Base-by-base conservation (phyloP, 2,797 vertebrate genomes). In the Phylloscopus collybita region DNA sequence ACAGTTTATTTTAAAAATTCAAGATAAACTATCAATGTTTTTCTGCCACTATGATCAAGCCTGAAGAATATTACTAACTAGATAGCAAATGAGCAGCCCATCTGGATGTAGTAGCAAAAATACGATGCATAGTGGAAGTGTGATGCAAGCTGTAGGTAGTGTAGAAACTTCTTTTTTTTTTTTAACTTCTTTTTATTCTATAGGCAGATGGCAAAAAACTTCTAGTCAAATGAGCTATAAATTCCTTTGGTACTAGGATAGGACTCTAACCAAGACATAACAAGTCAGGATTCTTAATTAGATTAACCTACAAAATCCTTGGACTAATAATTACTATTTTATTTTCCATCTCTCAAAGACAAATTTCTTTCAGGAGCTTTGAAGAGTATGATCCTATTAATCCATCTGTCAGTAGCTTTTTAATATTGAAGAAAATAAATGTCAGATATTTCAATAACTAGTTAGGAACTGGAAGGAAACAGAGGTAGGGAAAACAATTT, bases 221-320 rank as follows among this genome's bases (percentile, higher is more conserved):
- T 75, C 32, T 67, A 88, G 32, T 67, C 32, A 88, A 86, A 91
- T 57, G 69, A 92, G 30, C 45, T 90, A 87, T 88, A 92, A 91
- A 90, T 88, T 87, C 50, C 53, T 96, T 80, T 56, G 23, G 21
- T 95, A 71, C 57, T 88, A 80, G 81, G 45, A 82, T 54, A 82
- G 87, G 57, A 93, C 57, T 93, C 79, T 65, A 80, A 91, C 23
- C 29, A 94, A 91, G 79, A 64, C 32, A 47, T 80, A 91, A 65
- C 12, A 88, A 93, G 53, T 82, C 40, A 81, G 27, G 40, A 80
- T 93, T 91, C 53, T 93, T 95, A 92, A 84, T 86, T 93, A 89
- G 69, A 88, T 89, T 92, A 95, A 83, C 29, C 19, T 80, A 78
- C 38, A 86, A 65, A 90, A 83, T 90, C n/a, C 34, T 91, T 85